These are phyloP conservation scores for Oncorhynchus keta DNA, from an alignment of 2,113 vertebrate species.

Conservation along the genomic window DNA sequence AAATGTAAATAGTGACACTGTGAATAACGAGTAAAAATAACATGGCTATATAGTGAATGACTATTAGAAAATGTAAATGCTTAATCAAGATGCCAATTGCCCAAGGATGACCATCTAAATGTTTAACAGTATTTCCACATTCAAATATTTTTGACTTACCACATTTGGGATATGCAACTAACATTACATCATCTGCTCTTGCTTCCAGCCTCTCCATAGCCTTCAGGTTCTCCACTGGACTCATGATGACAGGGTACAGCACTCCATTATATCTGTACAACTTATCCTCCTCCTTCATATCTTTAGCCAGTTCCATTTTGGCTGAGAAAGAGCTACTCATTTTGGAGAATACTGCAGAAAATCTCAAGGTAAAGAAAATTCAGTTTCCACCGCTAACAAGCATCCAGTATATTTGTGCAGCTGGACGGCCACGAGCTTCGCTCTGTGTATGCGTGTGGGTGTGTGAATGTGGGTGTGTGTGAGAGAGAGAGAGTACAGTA, in stretches of 20 bases:
- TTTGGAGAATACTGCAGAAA: neutral
- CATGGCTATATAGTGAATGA: no score
- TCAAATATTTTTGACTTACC: constrained; percentile 64
- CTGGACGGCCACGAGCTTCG: neutral
- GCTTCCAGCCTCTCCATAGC: constrained; percentile 63
- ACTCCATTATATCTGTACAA: constrained; percentile 69
- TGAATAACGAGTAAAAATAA: no score
- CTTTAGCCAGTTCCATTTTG: constrained; percentile 20
- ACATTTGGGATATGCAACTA: constrained; percentile 80
- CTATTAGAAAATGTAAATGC: no score
- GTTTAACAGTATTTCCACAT: neutral
- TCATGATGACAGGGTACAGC: constrained; percentile 67
- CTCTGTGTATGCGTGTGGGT: neutral
- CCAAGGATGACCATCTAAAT: no score
- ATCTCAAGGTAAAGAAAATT: neutral
- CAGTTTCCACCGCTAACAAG: neutral
- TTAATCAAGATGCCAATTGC: neutral
- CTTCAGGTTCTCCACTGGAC: constrained; percentile 62
- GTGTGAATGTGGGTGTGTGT: neutral
- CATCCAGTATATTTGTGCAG: neutral
- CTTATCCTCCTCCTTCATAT: constrained; percentile 61
- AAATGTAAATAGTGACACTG: no score
- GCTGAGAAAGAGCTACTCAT: fast-evolving
- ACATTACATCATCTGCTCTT: constrained; percentile 72
- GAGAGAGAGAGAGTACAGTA: neutral